Base-by-base conservation (phyloP, 2,113 vertebrate genomes). In the Synodontis membranacea region DNA sequence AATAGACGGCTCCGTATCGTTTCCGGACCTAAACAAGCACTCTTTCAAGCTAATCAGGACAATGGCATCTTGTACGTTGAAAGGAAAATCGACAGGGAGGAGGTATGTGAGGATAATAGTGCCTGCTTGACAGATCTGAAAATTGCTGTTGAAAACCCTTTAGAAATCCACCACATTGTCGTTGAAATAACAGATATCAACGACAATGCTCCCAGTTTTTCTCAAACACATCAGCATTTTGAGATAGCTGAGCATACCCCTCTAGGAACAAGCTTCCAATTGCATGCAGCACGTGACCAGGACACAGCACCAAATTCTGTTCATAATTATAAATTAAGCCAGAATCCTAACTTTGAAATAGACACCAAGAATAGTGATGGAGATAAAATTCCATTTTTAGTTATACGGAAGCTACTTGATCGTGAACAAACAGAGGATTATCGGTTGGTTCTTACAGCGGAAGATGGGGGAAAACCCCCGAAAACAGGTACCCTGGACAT, bases 1-100 rank as follows among this genome's bases (percentile, higher is more conserved):
- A 87, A 91, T 44, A 92, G 94, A 78, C 88, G 94, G 48, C 94
- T 96, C 66, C 95, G 95, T 31, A 93, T 96, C 56, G 91, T 96
- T 64, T 94, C 94, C 9, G 93, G 90, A 86, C 80, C 91, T 14
- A 89, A 90, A 3, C 90, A 92, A 5, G 56, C 80, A 21, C 80
- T 92, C 2, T 93, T 94, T 64, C 87, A 92, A 84, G 91, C 92
- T 90, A 93, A 94, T 62, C 91, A 90, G 75, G 88, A 93, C 90
- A 94, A 92, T 90, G 93, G 94, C 66, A 78, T 87, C 23, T 83
- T 94, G 34, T 92, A 87, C 84, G 88, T 93, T 70, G 64, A 89
- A 60, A 86, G 88, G 11, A 92, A 91, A 86, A 84, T 91, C 25
- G 88, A 91, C 66, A 80, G 91, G 83, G 91, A 91, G 83, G 82